Conservation (phyloP, 2,888 invertebrate genomes). For the Calameuta filiformis region DNA sequence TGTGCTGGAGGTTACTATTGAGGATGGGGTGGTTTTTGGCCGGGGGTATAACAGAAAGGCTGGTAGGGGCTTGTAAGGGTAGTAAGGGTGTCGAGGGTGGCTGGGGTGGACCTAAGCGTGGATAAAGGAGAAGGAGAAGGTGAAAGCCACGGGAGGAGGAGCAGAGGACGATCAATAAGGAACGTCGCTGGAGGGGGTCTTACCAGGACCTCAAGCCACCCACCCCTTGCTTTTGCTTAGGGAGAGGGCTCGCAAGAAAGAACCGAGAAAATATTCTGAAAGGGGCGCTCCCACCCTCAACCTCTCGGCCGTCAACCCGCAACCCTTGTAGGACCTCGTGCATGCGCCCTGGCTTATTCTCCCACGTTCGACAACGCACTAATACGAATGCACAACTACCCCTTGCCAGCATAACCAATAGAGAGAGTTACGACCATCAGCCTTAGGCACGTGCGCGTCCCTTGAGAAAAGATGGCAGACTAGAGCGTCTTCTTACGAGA, state of each 20-base stretch:
- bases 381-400: neutral
- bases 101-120: slow-evolving; percentile 59
- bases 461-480: neutral
- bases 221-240: slow-evolving; percentile 58
- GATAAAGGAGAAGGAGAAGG: slow-evolving; percentile 48
- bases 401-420: neutral
- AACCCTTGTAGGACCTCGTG: neutral
- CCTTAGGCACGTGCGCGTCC: neutral
- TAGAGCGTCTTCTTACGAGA: neutral
- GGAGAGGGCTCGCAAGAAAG: slow-evolving; percentile 59
- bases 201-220: slow-evolving; percentile 63
- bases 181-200: slow-evolving; percentile 60
- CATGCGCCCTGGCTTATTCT: neutral
- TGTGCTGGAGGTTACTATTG: slow-evolving; percentile 26
- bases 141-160: slow-evolving; percentile 32
- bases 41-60: slow-evolving; percentile 57
- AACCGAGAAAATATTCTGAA: slow-evolving; percentile 63
- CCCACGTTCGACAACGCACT: neutral
- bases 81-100: slow-evolving; percentile 39
- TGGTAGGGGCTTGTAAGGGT: slow-evolving; percentile 30
- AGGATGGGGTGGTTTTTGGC: slow-evolving; percentile 58
- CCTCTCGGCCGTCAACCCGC: neutral
- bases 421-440: neutral
- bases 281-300: slow-evolving; percentile 13
- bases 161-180: slow-evolving; percentile 66